Evolutionary conservation across 2,888 invertebrate species (phyloP), one percentile per base, ranked within the genome.

Genomic region (Neoascia interrupta): DNA sequence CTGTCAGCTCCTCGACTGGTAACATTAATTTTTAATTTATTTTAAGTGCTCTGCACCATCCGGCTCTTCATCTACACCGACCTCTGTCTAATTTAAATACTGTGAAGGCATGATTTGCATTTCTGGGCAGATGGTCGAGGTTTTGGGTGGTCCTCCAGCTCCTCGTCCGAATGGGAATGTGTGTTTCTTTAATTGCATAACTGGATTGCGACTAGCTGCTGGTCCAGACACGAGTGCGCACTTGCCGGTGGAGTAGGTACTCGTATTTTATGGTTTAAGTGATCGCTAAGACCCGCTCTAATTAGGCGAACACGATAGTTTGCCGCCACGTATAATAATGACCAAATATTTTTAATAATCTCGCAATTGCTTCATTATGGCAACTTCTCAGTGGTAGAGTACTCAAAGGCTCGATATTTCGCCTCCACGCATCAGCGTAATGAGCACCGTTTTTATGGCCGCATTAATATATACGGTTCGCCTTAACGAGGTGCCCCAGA

Each of bases 11-110:
- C 66, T 73, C 61, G 73, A 79, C 73, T 73, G 60, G 79, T 76
- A 37, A 79, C 79, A 79, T 79, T 79, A 79, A 73, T 79, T 79
- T 79, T 68, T 79, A 73, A 79, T 79, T 79, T 79, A 79, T 79
- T 79, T 76, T 72, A 76, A 76, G 76, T 76, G 76, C 72, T 28
- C 5, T 8, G 18, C 11, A 16, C 45, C 31, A 23, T n/a, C 37
- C 23, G 15, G 39, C 26, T 18, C 21, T 21, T 15, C 21, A 5
- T 31, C 18, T 4, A 4, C 26, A 5, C 8, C 26, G 26, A 3
- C 15, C 47, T 31, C 26, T n/a, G 58, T 34, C 60, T 60, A 60
- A 60, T 47, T 60, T 64, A 72, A 76, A 76, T 72, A 72, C 76
- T 58, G 53, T 28, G 58, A 60, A 11, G 64, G 54, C 31, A 49